phyloP scores from a whole-genome alignment of 2,888 invertebrate genomes.

The Drosophila nr. perissopoda region DNA sequence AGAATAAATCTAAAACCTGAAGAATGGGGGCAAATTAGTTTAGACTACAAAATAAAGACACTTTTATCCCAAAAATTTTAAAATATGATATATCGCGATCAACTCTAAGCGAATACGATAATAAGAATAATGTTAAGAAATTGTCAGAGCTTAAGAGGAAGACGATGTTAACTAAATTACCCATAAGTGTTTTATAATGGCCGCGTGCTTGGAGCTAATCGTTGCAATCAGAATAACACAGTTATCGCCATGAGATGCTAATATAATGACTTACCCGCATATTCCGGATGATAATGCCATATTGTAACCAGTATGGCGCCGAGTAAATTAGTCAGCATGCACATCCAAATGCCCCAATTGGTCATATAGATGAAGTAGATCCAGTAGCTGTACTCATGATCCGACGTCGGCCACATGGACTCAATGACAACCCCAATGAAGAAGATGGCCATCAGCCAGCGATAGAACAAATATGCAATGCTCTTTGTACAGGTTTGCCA shows the following conservation, averaged over 20 bases:
- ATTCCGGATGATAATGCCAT: slow-evolving; percentile 84
- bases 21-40: not conserved
- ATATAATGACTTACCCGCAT: slow-evolving; percentile 74
- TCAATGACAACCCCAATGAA: slow-evolving; percentile 81
- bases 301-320: slow-evolving; percentile 83
- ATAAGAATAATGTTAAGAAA: not conserved
- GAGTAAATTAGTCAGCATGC: slow-evolving; percentile 82
- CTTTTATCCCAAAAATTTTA: not conserved
- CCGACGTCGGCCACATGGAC: slow-evolving; percentile 74
- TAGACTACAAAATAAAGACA: not conserved
- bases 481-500: slow-evolving; percentile 85
- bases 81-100: not conserved
- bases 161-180: not conserved
- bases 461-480: slow-evolving; percentile 82
- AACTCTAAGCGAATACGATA: not conserved
- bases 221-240: not conserved
- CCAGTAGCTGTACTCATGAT: slow-evolving; percentile 72
- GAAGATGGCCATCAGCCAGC: slow-evolving; percentile 83
- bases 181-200: not conserved
- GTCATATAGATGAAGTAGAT: slow-evolving; percentile 85
- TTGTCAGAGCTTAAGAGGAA: not conserved
- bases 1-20: not conserved
- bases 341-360: slow-evolving; percentile 84
- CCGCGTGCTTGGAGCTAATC: not conserved
- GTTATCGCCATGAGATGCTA: not conserved